These are phyloP conservation scores for Troglohyphantes excavatus DNA, from an alignment of 2,888 invertebrate genomes.

Conservation along the genomic window DNA sequence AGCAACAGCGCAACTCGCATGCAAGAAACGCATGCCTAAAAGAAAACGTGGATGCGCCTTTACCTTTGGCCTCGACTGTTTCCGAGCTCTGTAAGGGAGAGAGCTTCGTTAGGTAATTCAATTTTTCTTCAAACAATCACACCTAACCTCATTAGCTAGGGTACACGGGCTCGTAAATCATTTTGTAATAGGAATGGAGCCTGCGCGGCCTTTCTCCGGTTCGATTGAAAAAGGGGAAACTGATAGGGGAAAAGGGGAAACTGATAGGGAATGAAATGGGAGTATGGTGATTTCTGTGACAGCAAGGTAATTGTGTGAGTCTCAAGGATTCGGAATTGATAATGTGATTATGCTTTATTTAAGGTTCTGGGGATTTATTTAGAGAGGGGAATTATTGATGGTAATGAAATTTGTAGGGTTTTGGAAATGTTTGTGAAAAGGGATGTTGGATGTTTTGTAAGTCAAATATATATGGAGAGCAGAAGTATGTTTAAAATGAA, in stretches of 20 bases:
- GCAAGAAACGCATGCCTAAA: constrained; percentile 18
- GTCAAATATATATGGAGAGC: too few species aligned
- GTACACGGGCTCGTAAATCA: constrained; percentile 57
- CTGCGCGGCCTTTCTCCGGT: neutral
- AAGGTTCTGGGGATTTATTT: neutral
- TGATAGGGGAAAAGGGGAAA: neutral
- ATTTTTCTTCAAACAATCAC: constrained; percentile 77
- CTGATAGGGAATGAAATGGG: neutral
- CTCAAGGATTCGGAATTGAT: neutral
- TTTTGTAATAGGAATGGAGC: constrained; percentile 46
- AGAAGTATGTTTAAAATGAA: too few species aligned
- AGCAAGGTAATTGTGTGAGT: neutral
- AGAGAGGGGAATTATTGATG: neutral
- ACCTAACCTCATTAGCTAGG: constrained; percentile 41
- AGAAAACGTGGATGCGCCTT: constrained; percentile 17
- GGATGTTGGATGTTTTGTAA: too few species aligned
- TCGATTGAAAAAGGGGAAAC: neutral
- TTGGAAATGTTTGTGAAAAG: too few species aligned
- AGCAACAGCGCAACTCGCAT: neutral
- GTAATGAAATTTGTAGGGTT: neutral
- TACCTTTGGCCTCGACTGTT: neutral
- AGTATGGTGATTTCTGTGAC: neutral
- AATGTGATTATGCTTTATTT: neutral
- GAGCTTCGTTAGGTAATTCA: constrained; percentile 50
- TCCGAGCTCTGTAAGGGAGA: too few species aligned